Evolutionary conservation across 2,797 vertebrate genomes (phyloP), one percentile per base, ranked within the genome.

Genomic region (Euthynnus affinis): DNA sequence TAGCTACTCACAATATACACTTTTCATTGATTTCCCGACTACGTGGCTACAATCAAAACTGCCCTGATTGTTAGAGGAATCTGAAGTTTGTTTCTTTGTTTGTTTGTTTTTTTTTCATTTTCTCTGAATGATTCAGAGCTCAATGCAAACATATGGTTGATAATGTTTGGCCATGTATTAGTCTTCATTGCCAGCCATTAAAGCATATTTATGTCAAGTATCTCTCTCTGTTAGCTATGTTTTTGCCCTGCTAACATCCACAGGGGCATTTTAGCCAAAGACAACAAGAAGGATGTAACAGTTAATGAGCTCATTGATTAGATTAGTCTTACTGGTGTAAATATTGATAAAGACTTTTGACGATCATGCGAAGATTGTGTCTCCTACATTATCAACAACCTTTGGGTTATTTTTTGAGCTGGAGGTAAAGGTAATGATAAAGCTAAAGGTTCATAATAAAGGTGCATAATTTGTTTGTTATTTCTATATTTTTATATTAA

Each of bases 251-350:
- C 27, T 10, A 55, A 62, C 60, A 46, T 42, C 29, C 58, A 48
- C 20, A n/a, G 62, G 53, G 68, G 51, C 27, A 48, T 55, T 70
- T 6, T 29, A 55, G 69, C 62, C 57, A 73, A 74, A 87, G 68
- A 76, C 64, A 65, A 61, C 20, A 60, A 63, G 23, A 37, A 18
- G 40, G 42, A 71, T 81, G 68, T 59, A 71, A 42, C 69, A 34
- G 57, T 55, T 82, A 71, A 83, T 85, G 56, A 74, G 74, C 5
- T 55, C 70, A 86, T 55, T 83, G 77, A 84, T 83, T 61, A 80
- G 63, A 25, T 53, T 20, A 23, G 48, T 52, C 79, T 23, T 55
- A 44, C 27, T 76, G 73, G 42, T 76, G 46, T 56, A 69, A 72
- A 74, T 71, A 82, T 64, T 60, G 68, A 81, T 73, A 58, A 60